A percentile compares a stretch with the other conserved stretches of the same genome.
These are phyloP conservation scores for Pachypsylla venusta DNA, from an alignment of 1,140 invertebrate species.

Conservation along the genomic window DNA sequence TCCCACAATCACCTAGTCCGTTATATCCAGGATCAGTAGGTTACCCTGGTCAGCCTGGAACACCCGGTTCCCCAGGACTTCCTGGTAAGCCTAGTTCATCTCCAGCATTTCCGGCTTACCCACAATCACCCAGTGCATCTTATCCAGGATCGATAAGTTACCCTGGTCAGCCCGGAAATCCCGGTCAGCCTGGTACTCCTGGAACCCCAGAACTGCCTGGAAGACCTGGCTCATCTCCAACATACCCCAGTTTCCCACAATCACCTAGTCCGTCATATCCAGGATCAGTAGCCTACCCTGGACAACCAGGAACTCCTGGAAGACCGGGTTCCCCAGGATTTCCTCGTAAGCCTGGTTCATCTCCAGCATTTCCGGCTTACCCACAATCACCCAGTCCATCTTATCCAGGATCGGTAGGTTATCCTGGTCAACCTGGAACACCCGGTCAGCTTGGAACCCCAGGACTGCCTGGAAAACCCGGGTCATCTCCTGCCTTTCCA, in stretches of 20 bases:
- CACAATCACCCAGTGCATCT: not conserved
- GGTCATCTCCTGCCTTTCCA: conserved; percentile 18
- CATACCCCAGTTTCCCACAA: not conserved
- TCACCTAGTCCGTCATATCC: conserved; percentile 7
- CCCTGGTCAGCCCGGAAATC: not conserved
- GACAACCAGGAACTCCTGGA: not conserved
- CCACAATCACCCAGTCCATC: conserved; percentile 21
- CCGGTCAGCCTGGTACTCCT: not conserved
- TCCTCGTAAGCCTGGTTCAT: conserved; percentile 21
- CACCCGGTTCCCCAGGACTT: conserved; percentile 22
- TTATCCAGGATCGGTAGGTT: conserved; percentile 20
- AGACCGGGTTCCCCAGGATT: conserved; percentile 15
- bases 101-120: conserved; percentile 18
- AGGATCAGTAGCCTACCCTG: conserved; percentile 5
- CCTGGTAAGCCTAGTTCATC: not conserved
- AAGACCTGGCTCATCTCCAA: conserved; percentile 1
- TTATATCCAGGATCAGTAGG: conserved; percentile 18
- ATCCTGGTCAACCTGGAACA: conserved; percentile 24
- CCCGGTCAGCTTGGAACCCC: conserved; percentile 26
- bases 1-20: not conserved
- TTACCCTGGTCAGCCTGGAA: conserved; percentile 24
- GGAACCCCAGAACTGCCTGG: conserved; percentile 13
- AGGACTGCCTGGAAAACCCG: conserved; percentile 23
- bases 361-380: conserved; percentile 18
- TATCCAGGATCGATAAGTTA: conserved; percentile 1